These are phyloP conservation scores for Plutella xylostella DNA, from an alignment of 2,888 invertebrate genomes.

Conservation along the genomic window DNA sequence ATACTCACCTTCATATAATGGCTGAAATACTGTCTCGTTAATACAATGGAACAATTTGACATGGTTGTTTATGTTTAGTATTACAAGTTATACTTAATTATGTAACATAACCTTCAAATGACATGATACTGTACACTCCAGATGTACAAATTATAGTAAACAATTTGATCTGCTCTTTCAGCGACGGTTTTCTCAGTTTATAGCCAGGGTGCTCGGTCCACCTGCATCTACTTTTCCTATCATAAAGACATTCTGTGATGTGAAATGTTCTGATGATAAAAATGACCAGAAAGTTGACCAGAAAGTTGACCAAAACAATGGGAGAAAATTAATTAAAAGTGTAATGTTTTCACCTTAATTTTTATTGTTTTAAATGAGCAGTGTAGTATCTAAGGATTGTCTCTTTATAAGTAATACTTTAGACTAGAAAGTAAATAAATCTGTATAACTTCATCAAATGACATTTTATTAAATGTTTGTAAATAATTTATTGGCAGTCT, in stretches of 20 bases:
- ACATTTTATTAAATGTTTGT: no score
- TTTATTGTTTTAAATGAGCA: no score
- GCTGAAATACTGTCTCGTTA: background rate
- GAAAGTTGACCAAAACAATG: no score
- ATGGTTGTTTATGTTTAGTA: background rate
- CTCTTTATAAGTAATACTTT: no score
- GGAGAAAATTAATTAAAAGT: no score
- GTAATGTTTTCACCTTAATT: no score
- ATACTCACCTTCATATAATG: background rate
- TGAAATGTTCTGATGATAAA: background rate
- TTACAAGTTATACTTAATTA: conserved; percentile 30
- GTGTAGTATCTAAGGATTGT: no score
- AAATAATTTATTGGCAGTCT: no score
- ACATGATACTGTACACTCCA: conserved; percentile 37
- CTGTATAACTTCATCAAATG: background rate
- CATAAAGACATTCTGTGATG: background rate
- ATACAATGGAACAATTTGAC: background rate
- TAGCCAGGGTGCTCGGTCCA: no score
- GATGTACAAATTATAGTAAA: background rate
- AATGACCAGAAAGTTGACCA: no score
- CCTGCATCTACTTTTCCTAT: background rate
- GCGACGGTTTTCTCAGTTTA: no score
- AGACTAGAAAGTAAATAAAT: background rate
- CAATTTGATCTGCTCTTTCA: background rate
- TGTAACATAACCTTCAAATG: conserved; percentile 64